phyloP scores from a whole-genome alignment of 2,888 invertebrate species.

The Mycalesis mineus region DNA sequence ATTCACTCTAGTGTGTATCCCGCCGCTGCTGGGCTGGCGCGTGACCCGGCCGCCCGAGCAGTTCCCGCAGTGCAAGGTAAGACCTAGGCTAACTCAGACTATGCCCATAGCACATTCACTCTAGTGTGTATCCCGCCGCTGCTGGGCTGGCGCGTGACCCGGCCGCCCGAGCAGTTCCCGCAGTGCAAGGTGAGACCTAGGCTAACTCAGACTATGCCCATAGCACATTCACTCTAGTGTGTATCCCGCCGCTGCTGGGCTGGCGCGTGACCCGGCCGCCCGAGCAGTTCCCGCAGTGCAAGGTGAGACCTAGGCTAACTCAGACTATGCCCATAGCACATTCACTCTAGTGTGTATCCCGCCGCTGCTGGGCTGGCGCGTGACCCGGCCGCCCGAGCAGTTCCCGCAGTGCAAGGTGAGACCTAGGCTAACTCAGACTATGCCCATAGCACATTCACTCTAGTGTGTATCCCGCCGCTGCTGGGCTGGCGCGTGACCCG shows the following conservation, averaged over 20 bases:
- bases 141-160: conserved; percentile 93
- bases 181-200: conserved; percentile 90
- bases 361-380: conserved; percentile 96
- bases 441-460: too few species aligned
- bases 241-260: conserved; percentile 95
- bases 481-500: conserved; percentile 94
- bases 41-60: conserved; percentile 84
- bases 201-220: too few species aligned
- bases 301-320: too few species aligned
- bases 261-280: conserved; percentile 90
- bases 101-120: too few species aligned
- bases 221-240: too few species aligned
- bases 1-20: conserved; percentile 96
- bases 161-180: conserved; percentile 83
- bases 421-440: too few species aligned
- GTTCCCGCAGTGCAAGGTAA: conserved; percentile 89
- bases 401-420: conserved; percentile 89
- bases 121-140: conserved; percentile 97
- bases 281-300: conserved; percentile 87
- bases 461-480: conserved; percentile 96
- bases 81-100: too few species aligned
- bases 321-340: too few species aligned
- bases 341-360: conserved; percentile 96
- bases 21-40: conserved; percentile 96
- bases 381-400: conserved; percentile 82